Conservation (phyloP, 2,888 invertebrate genomes). For the Anoplius nigerrimus region DNA sequence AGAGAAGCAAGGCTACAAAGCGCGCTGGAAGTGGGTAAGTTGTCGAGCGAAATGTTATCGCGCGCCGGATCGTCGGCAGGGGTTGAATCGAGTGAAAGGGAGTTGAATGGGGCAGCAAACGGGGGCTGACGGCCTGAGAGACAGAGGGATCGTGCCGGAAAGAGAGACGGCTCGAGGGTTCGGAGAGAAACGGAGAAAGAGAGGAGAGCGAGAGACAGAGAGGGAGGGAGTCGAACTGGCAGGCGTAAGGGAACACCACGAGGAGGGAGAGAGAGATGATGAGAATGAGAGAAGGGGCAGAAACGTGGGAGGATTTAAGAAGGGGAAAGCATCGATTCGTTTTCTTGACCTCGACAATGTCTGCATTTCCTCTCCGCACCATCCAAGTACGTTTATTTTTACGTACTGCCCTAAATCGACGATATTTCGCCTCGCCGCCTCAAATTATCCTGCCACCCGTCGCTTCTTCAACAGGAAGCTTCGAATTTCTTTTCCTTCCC, state of each 20-base stretch:
- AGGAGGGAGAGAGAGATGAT: constrained; percentile 45
- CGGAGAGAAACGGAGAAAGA: too few species aligned
- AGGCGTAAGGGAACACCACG: constrained; percentile 31
- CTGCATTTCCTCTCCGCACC: constrained; percentile 18
- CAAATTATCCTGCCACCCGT: too few species aligned
- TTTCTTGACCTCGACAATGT: constrained; percentile 71
- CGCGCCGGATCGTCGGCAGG: constrained; percentile 67
- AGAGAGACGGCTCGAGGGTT: constrained; percentile 45
- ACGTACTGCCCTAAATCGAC: too few species aligned
- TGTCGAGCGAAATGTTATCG: constrained; percentile 73
- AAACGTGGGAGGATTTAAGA: constrained; percentile 60
- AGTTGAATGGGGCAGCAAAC: constrained; percentile 70
- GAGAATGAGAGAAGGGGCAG: constrained; percentile 47
- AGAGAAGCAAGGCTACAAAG: constrained; percentile 59
- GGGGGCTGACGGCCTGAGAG: constrained; percentile 38
- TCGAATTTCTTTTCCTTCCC: too few species aligned
- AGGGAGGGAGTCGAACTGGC: constrained; percentile 14
- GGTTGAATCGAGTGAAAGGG: constrained; percentile 64
- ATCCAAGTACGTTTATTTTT: too few species aligned
- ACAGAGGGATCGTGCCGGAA: constrained; percentile 43
- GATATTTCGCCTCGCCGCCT: too few species aligned
- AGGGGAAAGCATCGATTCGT: constrained; percentile 68
- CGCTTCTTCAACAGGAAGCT: too few species aligned
- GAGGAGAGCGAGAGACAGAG: constrained; percentile 28
- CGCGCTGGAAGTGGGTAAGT: constrained; percentile 69